Conservation (phyloP, 2,888 invertebrate species). For the Drosophila prolongata region DNA sequence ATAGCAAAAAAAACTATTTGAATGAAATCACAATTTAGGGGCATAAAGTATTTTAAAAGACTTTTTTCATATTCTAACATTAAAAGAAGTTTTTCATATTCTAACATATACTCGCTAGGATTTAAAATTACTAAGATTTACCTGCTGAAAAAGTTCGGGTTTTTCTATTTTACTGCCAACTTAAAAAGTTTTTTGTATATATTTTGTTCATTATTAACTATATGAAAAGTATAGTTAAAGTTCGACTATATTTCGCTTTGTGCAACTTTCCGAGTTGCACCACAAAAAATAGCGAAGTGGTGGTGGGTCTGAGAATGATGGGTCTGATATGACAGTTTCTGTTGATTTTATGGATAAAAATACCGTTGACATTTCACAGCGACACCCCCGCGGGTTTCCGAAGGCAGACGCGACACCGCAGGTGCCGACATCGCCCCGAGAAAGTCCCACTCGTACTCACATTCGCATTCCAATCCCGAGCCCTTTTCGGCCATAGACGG, state of each 20-base stretch:
- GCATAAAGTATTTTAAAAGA: no score
- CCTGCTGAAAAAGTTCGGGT: no score
- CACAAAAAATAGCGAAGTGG: background rate
- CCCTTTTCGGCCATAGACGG: conserved; percentile 2
- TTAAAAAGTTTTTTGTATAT: no score
- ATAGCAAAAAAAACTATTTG: background rate
- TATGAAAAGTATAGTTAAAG: no score
- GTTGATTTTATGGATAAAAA: conserved; percentile 64
- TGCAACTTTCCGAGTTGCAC: conserved; percentile 9
- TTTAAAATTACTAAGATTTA: no score
- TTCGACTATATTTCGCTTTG: background rate
- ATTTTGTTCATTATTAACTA: no score
- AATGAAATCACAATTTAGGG: no score
- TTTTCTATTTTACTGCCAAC: no score
- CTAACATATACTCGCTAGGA: no score
- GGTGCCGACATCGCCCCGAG: conserved; percentile 24
- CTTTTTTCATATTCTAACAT: no score
- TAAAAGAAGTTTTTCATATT: no score
- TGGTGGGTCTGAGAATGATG: conserved; percentile 6
- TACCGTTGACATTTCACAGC: conserved; percentile 73
- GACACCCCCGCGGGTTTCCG: conserved; percentile 18
- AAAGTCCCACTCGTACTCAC: conserved; percentile 21
- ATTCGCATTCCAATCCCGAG: conserved; percentile 15
- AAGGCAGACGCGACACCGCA: conserved; percentile 26
- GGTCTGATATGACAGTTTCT: conserved; percentile 43